A percentile compares a stretch with the other conserved stretches of the same genome.
phyloP scores from a whole-genome alignment of 2,113 vertebrate genomes.

The Tyrannus savana region DNA sequence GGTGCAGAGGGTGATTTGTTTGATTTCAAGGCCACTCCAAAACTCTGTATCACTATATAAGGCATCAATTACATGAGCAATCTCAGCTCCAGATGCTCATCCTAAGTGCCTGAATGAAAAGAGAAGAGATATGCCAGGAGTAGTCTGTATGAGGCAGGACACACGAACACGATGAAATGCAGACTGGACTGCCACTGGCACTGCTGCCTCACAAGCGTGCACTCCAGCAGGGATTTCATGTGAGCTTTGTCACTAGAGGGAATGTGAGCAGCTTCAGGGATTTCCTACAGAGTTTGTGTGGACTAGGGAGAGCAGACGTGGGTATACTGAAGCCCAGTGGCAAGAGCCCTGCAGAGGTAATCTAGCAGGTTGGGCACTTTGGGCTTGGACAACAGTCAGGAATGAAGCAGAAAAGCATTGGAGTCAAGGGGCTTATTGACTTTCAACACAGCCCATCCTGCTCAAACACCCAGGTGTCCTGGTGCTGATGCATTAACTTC shows the following conservation, averaged over 20 bases:
- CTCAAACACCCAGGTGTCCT: background rate
- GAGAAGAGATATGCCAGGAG: background rate
- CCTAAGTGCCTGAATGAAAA: background rate
- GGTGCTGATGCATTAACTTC: background rate
- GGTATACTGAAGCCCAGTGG: accelerated
- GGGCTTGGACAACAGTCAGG: background rate
- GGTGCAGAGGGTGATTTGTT: background rate
- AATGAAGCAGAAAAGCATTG: background rate
- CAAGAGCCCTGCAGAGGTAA: background rate
- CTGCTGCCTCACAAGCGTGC: background rate
- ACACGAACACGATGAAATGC: accelerated
- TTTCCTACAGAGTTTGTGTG: background rate
- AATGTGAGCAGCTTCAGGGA: accelerated
- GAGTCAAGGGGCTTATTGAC: background rate
- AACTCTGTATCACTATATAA: background rate
- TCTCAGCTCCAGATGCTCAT: background rate
- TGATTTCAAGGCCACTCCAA: background rate
- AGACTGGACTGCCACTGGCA: background rate
- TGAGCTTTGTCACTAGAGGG: accelerated
- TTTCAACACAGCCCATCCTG: background rate
- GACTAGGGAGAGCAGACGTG: background rate
- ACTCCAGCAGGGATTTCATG: background rate
- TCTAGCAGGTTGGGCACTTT: background rate
- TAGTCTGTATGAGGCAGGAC: background rate
- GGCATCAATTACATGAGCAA: background rate